Evolutionary conservation across 2,797 vertebrate genomes (phyloP), one percentile per base, ranked within the genome.

Genomic region (Cyclopterus lumpus): DNA sequence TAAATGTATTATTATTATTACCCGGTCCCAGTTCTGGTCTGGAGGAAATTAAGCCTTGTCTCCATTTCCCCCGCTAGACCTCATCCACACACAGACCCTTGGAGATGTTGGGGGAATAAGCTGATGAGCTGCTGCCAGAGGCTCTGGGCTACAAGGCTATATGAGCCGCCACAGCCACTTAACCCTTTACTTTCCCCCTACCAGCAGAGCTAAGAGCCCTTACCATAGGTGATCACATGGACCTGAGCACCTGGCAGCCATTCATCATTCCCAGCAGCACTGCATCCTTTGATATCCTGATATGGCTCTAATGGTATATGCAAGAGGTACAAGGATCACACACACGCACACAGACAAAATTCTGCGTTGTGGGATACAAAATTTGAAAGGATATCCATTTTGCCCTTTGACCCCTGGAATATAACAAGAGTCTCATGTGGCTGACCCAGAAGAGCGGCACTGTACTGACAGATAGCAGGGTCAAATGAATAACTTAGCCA

Each of bases 1-100:
- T n/a, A n/a, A n/a, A n/a, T n/a, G n/a, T n/a, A n/a, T n/a, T n/a
- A n/a, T n/a, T n/a, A n/a, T n/a, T n/a, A n/a, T n/a, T n/a, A n/a
- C n/a, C 26, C 22, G 44, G 55, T 78, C 80, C 65, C 71, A 75
- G 72, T 64, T 77, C 83, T 83, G 83, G 86, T 88, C 88, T 92
- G 89, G 83, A 89, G 89, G 88, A 94, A 94, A 94, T 93, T 88
- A 93, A 86, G 84, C 72, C 78, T 84, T 20, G 73, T 89, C 89
- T 92, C 87, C 71, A 91, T 90, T 90, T 91, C 88, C 80, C 86
- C 70, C 82, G 58, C 51, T 30, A 81, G 73, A 73, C 88, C 75
- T 81, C 73, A 80, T 81, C 81, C 84, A 62, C 62, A 65, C 60
- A 48, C 8, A 15, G 79, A 75, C 70, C 71, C 83, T 83, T 22